Evolutionary conservation across 2,888 invertebrate species (phyloP).

Genomic region (Malthinus flaveolus): DNA sequence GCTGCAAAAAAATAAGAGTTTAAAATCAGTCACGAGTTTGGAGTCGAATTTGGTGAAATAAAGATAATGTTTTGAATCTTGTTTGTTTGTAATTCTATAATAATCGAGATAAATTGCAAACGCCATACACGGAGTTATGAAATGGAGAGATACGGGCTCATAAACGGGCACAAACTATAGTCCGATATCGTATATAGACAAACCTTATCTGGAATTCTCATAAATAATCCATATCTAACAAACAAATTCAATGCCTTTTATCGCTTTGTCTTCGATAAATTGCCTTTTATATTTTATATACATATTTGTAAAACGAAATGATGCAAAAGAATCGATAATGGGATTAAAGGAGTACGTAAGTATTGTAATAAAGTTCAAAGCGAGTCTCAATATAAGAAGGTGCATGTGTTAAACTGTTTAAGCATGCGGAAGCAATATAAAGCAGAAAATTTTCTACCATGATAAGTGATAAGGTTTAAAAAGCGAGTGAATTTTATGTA

Average conservation of each 20-base stretch:
- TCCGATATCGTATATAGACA: slow-evolving; percentile 30
- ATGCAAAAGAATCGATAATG: not conserved
- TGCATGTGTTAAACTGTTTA: no score
- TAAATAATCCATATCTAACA: slow-evolving; percentile 34
- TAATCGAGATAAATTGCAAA: slow-evolving; percentile 24
- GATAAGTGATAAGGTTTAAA: no score
- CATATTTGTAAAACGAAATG: not conserved
- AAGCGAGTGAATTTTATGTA: no score
- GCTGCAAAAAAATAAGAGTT: slow-evolving; percentile 19
- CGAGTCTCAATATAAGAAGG: no score
- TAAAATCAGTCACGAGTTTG: no score
- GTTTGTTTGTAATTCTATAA: slow-evolving; percentile 20
- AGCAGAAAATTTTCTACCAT: no score
- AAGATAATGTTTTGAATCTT: slow-evolving; percentile 9
- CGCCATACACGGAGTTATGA: slow-evolving; percentile 20
- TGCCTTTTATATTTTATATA: not conserved
- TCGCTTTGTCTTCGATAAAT: slow-evolving; percentile 13
- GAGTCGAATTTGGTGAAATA: not conserved
- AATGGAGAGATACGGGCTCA: slow-evolving; percentile 16
- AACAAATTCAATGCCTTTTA: slow-evolving; percentile 35
- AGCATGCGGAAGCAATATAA: no score
- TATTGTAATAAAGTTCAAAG: no score
- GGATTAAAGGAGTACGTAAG: no score
- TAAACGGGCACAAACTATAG: slow-evolving; percentile 19
- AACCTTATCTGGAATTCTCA: slow-evolving; percentile 32